phyloP scores from a whole-genome alignment of 1,140 invertebrate species.

The Archegozetes longisetosus region DNA sequence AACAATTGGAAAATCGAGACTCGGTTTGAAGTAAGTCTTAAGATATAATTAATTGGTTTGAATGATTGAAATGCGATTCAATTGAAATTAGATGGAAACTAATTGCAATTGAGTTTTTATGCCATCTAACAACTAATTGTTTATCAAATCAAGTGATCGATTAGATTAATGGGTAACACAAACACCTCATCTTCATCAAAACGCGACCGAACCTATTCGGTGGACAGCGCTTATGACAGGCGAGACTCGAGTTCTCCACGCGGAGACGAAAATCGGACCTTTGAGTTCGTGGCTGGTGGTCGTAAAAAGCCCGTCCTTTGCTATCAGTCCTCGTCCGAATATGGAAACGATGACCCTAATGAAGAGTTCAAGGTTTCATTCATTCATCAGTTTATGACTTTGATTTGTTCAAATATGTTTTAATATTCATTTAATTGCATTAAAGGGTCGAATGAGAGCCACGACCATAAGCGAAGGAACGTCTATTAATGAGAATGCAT shows the following conservation, averaged over 20 bases:
- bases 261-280: conserved; percentile 2
- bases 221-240: conserved; percentile 1
- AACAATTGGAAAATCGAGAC: too few relatives aligned
- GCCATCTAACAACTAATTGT: too few relatives aligned
- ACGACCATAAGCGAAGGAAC: conserved; percentile 25
- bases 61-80: too few relatives aligned
- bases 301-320: conserved; percentile 2
- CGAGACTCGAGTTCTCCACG: conserved; percentile 5
- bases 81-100: too few relatives aligned
- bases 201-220: conserved; percentile 10
- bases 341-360: conserved; percentile 4
- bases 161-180: conserved; percentile 18
- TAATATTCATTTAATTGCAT: conserved; percentile 10
- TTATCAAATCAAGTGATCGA: too few relatives aligned
- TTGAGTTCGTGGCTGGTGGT: conserved; percentile 11
- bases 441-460: conserved; percentile 4
- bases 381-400: neutral
- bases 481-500: conserved; percentile 40
- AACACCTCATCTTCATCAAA: conserved; percentile 4
- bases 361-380: conserved; percentile 16
- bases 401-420: conserved; percentile 30
- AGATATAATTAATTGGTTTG: too few relatives aligned
- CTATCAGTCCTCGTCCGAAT: conserved; percentile 16
- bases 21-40: too few relatives aligned
- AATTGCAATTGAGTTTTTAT: too few relatives aligned